Base-by-base conservation (phyloP, 2,797 vertebrate genomes). In the Catostomus latipinnis region DNA sequence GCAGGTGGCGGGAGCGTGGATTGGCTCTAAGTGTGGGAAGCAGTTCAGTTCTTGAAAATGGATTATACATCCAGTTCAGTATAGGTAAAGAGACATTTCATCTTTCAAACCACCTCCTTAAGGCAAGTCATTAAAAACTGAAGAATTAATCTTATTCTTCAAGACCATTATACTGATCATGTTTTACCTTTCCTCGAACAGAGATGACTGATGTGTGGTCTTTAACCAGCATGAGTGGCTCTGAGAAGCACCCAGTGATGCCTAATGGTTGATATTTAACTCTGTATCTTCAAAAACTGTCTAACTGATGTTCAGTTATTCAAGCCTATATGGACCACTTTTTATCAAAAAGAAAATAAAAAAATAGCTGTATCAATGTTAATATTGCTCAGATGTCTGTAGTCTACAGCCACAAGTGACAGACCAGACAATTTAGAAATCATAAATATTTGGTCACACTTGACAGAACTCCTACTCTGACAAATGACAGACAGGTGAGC, bases 1-100 rank as follows among this genome's bases (percentile, higher is more conserved):
- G 1, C 90, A 96, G 96, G 94, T 95, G 95, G 95, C 87, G 94
- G 90, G 94, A 95, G 85, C 80, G 87, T 69, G 93, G 88, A 2
- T 87, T 93, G n/a, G 86, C 89, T 18, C 92, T 93, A 89, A 93
- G 90, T 87, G 87, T 87, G 0, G 88, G 90, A 62, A 91, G 90
- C 7, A 90, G 81, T 12, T 80, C 84, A 0, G 70, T 84, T 73
- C 79, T 91, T 0, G 93, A 96, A 67, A 94, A 87, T 0, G 90
- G 93, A 67, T 87, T 86, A 0, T 95, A 94, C 90, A 95, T 93
- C 92, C 93, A 93, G 80, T 95, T 94, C 87, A 92, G 93, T 74
- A 94, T 93, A 0, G 94, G 95, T 96, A 85, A 34, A 82, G 34
- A 82, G 8, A 34, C 14, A 58, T 6, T 8, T 57, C 7, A 53